These are phyloP conservation scores for Chymomyza caudatula DNA, from an alignment of 2,888 invertebrate genomes.

Conservation along the genomic window DNA sequence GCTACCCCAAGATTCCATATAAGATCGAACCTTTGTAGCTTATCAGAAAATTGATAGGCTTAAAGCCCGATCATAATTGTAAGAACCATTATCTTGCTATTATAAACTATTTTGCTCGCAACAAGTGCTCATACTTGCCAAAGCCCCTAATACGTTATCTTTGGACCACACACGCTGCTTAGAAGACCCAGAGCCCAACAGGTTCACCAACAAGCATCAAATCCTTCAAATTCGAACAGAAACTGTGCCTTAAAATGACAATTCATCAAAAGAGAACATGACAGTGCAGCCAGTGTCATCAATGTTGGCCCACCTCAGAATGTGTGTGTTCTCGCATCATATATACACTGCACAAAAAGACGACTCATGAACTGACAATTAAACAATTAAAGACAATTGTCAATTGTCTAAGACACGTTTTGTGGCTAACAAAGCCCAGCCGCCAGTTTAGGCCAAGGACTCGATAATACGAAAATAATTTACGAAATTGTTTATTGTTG, in stretches of 20 bases:
- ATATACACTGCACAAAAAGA: conserved; percentile 28
- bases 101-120: not conserved
- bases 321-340: conserved; percentile 28
- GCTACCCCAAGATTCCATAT: too few species aligned
- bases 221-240: conserved; percentile 49
- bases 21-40: too few species aligned
- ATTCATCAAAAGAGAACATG: conserved; percentile 42
- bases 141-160: too few species aligned
- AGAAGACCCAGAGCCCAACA: conserved; percentile 34
- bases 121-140: not conserved
- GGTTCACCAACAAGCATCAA: conserved; percentile 40
- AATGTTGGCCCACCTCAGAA: conserved; percentile 5
- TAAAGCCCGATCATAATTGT: too few species aligned
- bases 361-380: conserved; percentile 65
- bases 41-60: too few species aligned
- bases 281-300: conserved; percentile 21
- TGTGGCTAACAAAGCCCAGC: conserved; percentile 13
- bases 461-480: conserved; percentile 76
- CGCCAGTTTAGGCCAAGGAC: too few species aligned
- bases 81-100: not conserved
- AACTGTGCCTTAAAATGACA: conserved; percentile 54
- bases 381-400: conserved; percentile 73
- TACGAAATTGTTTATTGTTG: conserved; percentile 42
- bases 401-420: conserved; percentile 55
- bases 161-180: conserved; percentile 45